These are phyloP conservation scores for Saccostrea echinata DNA, from an alignment of 1,140 invertebrate genomes.

Conservation along the genomic window DNA sequence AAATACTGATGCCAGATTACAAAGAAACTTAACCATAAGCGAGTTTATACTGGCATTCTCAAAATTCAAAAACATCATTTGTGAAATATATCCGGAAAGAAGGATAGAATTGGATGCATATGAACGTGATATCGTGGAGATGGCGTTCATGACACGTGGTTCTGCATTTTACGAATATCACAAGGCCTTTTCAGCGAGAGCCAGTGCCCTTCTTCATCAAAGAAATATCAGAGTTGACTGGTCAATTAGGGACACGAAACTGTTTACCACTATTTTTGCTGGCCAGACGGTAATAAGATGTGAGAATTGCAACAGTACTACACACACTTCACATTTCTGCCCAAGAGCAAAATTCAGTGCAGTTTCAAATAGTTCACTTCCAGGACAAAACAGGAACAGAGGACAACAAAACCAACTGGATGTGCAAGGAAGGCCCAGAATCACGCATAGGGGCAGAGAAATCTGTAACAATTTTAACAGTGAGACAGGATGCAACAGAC, in stretches of 20 bases:
- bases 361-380: too few species aligned
- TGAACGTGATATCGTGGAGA: slow-evolving; percentile 50
- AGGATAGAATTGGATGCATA: slow-evolving; percentile 49
- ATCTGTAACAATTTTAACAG: too few species aligned
- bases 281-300: too few species aligned
- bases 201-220: slow-evolving; percentile 31
- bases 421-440: background rate
- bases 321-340: too few species aligned
- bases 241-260: too few species aligned
- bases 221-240: background rate
- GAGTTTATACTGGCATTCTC: background rate
- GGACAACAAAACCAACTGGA: too few species aligned
- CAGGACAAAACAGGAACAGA: too few species aligned
- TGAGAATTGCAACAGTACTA: too few species aligned
- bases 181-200: slow-evolving; percentile 28
- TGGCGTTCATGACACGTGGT: background rate
- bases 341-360: too few species aligned
- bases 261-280: too few species aligned
- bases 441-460: background rate
- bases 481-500: background rate
- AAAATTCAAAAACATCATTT: slow-evolving; percentile 57
- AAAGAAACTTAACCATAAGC: too few species aligned
- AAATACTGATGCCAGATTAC: too few species aligned
- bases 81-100: slow-evolving; percentile 28
- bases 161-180: slow-evolving; percentile 53